A percentile compares a stretch with the other conserved stretches of the same genome.
phyloP scores from a whole-genome alignment of 1,140 invertebrate species.

The Hyposmocoma kahamanoa region DNA sequence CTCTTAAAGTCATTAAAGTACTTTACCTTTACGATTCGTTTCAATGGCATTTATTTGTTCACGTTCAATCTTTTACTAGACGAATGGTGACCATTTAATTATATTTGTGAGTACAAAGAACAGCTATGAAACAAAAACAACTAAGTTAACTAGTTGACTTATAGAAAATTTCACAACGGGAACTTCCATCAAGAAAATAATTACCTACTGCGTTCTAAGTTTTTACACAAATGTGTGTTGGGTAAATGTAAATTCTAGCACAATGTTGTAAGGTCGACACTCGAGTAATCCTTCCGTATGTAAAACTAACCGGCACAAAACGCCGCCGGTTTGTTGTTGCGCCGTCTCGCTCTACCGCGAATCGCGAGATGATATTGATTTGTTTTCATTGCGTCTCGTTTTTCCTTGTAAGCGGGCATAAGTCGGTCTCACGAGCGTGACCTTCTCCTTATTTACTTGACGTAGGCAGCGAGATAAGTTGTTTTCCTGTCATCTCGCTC shows the following conservation, averaged over 20 bases:
- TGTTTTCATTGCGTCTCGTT: conserved; percentile 71
- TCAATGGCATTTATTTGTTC: too few relatives aligned
- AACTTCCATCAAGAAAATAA: conserved; percentile 36
- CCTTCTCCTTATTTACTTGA: conserved; percentile 64
- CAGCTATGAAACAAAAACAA: too few relatives aligned
- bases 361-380: conserved; percentile 70
- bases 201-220: conserved; percentile 20
- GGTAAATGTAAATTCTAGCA: conserved; percentile 16
- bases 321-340: conserved; percentile 63
- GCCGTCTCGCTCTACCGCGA: conserved; percentile 60
- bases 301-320: conserved; percentile 46
- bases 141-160: conserved; percentile 1
- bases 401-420: conserved; percentile 34
- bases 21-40: too few relatives aligned
- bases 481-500: conserved; percentile 71
- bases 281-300: conserved; percentile 20
- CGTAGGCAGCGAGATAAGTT: conserved; percentile 54
- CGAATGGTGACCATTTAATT: too few relatives aligned
- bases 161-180: conserved; percentile 36
- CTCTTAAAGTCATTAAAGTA: too few relatives aligned
- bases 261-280: conserved; percentile 31
- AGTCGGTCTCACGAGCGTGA: conserved; percentile 49
- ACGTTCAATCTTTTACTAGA: too few relatives aligned
- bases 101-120: too few relatives aligned
- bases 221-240: conserved; percentile 19